These are phyloP conservation scores for Trichonephila clavipes DNA, from an alignment of 1,140 invertebrate genomes.

Conservation along the genomic window DNA sequence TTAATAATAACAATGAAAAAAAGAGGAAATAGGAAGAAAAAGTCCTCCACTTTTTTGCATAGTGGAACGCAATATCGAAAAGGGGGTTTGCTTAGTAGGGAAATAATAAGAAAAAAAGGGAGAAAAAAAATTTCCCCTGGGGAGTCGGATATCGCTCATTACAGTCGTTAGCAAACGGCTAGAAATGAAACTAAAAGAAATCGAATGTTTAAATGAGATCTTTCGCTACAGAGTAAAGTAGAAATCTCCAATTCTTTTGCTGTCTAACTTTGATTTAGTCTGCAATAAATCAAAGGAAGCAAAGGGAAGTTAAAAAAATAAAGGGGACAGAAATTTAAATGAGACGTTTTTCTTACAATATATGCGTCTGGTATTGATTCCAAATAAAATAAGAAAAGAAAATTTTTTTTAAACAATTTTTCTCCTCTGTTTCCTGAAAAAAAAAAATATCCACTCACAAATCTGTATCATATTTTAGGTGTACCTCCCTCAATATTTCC, in stretches of 20 bases:
- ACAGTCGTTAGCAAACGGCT: constrained; percentile 38
- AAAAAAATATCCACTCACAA: background rate
- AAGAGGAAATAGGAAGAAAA: background rate
- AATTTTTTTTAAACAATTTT: constrained; percentile 16
- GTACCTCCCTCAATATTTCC: background rate
- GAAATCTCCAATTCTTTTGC: constrained; percentile 47
- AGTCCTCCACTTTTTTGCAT: background rate
- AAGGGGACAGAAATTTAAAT: constrained; percentile 38
- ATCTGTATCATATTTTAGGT: constrained; percentile 11
- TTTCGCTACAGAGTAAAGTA: constrained; percentile 19
- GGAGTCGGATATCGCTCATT: constrained; percentile 43
- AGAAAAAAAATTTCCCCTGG: background rate
- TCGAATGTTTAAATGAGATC: constrained; percentile 45
- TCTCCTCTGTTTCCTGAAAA: background rate
- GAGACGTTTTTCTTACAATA: constrained; percentile 36
- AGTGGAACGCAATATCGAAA: background rate
- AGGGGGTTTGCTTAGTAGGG: background rate
- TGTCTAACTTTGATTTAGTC: constrained; percentile 37
- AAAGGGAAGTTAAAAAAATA: background rate
- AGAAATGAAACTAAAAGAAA: constrained; percentile 30
- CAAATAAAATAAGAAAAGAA: constrained; percentile 9
- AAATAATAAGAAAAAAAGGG: background rate
- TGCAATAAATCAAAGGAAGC: constrained; percentile 39
- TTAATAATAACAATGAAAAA: constrained; percentile 33
- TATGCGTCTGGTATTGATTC: constrained; percentile 22